Base-by-base conservation (phyloP, 1,140 invertebrate species). In the silkworm (Bombyx mori) region DNA sequence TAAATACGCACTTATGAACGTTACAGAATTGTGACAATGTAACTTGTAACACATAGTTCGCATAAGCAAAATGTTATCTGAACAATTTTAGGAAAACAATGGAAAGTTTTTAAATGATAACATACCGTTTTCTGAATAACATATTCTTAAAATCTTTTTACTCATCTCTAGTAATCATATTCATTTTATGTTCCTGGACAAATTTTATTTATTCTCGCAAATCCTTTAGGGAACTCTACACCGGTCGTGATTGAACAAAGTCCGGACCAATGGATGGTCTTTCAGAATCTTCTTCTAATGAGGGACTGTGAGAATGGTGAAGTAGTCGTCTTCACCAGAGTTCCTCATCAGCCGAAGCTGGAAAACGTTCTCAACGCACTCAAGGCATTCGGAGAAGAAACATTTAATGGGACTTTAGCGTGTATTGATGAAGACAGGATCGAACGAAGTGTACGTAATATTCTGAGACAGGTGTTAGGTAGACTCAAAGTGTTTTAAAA, bases 261-360 rank as follows among this genome's bases (percentile, higher is more conserved):
- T 43, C 55, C 69, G 4, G 65, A 71, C 42, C 71, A 74, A 52
- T 74, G 71, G 71, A 45, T 61, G 42, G 62, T 71, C 9, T 43
- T 55, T 10, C 57, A 66, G 9, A 64, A 74, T 12, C 55, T 74
- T 2, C 55, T 74, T 1, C 48, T 71, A 1, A 69, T 69, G 57
- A 65, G 65, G 9, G 65, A 71, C 44, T 74, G 71, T 26, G 44
- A 54, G 12, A 58, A 50, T 8, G 69, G 66, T 7, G 61, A 66
- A 10, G 44, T 67, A 0, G 56, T 62, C 0, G 54, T 69, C 1
- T 71, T 74, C 46, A 44, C 61, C 3, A 63, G 65, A 48, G 62
- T 69, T 3, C 65, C 66, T 12, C 47, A 54, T 6, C 49, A 55
- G 10, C 60, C 61, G 1, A 35, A 53, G 0, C 58, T 54, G 22